Conservation (phyloP, 2,797 vertebrate genomes). For the Silurus lanzhouensis region DNA sequence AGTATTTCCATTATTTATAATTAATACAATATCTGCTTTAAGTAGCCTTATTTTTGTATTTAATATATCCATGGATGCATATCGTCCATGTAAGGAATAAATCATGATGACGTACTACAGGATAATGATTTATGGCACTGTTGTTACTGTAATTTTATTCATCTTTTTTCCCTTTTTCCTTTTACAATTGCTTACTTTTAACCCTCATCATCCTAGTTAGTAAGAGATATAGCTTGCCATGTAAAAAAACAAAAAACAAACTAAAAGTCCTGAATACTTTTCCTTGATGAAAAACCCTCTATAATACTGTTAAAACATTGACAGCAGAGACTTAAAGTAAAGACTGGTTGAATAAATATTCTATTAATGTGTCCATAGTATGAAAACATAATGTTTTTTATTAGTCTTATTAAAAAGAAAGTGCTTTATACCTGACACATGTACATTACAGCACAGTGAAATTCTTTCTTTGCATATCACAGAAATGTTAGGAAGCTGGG, state of each 20-base stretch:
- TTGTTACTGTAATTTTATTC: too few relatives aligned
- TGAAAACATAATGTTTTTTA: background rate
- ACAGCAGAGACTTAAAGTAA: background rate
- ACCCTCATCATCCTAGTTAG: too few relatives aligned
- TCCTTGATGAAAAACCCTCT: background rate
- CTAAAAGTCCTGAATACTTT: too few relatives aligned
- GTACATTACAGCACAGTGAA: too few relatives aligned
- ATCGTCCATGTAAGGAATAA: background rate
- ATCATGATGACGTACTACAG: background rate
- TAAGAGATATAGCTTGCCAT: background rate
- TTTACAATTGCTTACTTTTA: too few relatives aligned
- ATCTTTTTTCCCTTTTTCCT: too few relatives aligned
- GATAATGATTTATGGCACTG: background rate
- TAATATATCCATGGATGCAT: background rate
- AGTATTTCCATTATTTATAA: background rate
- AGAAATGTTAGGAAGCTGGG: too few relatives aligned
- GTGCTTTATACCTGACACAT: too few relatives aligned
- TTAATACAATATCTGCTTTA: background rate
- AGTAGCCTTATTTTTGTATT: background rate
- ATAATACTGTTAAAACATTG: background rate
- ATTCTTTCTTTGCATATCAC: too few relatives aligned
- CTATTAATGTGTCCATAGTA: background rate
- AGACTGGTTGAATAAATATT: background rate
- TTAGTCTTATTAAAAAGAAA: background rate
- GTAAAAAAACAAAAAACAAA: background rate